A percentile compares a stretch with the other conserved stretches of the same genome.
Conservation (phyloP, 2,797 vertebrate species). For the Phalanger gymnotis region DNA sequence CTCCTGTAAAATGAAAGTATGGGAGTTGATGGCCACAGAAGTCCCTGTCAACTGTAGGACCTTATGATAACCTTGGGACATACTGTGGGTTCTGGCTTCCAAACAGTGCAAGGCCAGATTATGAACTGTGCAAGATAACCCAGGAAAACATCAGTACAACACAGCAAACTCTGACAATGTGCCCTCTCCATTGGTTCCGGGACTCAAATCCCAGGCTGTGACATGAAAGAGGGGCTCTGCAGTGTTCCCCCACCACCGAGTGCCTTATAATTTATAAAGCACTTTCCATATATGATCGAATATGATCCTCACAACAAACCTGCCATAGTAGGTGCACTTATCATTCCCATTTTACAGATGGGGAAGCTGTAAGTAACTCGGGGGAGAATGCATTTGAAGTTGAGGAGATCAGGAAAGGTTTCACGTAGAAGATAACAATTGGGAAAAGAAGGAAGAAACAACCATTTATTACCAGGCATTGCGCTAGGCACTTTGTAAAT, state of each 20-base stretch:
- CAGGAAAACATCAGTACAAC: background rate
- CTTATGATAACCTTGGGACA: background rate
- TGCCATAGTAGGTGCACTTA: background rate
- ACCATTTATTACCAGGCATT: background rate
- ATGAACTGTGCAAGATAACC: background rate
- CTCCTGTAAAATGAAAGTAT: background rate
- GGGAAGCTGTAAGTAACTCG: background rate
- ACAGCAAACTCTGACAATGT: background rate
- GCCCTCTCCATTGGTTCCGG: background rate
- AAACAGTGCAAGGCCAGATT: background rate
- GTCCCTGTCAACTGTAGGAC: background rate
- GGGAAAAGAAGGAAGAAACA: background rate
- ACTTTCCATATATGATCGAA: background rate
- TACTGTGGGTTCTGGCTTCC: background rate
- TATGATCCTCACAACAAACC: background rate
- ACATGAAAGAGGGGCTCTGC: background rate
- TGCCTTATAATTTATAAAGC: background rate
- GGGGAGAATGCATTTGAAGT: background rate
- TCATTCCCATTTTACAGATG: background rate
- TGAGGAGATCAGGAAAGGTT: background rate
- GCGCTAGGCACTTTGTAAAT: background rate
- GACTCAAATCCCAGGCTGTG: background rate
- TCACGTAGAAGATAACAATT: background rate
- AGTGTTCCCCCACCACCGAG: background rate
- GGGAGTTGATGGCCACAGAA: background rate